Conservation (phyloP, 92 coral and sea anemone genomes). For the Zoanthus sansibaricus region DNA sequence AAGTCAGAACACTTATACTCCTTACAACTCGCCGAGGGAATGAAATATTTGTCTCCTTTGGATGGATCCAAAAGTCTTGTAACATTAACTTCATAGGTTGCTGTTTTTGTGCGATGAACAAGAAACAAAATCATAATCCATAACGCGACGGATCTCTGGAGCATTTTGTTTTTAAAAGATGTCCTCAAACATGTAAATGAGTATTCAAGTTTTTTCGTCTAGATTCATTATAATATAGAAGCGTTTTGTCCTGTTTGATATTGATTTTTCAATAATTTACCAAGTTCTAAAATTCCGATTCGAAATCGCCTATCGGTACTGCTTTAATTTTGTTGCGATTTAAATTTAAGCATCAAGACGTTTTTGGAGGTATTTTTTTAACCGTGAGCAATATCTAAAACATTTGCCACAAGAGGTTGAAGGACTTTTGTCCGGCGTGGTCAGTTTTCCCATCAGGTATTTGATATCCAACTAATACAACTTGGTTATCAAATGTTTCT, state of each 20-base stretch:
- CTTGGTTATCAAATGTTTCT: too few relatives aligned
- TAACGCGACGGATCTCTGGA: background rate
- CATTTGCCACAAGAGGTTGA: too few relatives aligned
- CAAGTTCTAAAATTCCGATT: background rate
- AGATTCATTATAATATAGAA: background rate
- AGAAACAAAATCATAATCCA: background rate
- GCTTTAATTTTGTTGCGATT: background rate
- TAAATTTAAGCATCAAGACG: too few relatives aligned
- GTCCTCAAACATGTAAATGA: background rate
- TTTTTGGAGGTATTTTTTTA: too few relatives aligned
- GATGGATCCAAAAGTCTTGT: background rate
- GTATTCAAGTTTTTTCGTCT: background rate
- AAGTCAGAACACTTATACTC: conserved; percentile 18
- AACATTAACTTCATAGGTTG: background rate
- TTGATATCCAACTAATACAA: too few relatives aligned
- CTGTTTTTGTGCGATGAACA: background rate
- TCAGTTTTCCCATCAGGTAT: too few relatives aligned
- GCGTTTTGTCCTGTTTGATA: background rate
- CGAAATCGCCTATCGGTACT: background rate
- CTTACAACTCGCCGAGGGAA: background rate
- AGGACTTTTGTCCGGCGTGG: too few relatives aligned
- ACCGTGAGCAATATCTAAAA: too few relatives aligned
- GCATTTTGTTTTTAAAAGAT: background rate
- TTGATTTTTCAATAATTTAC: background rate
- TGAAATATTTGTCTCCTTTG: background rate